Conservation (phyloP, 2,113 vertebrate genomes). For the Microcebus murinus region DNA sequence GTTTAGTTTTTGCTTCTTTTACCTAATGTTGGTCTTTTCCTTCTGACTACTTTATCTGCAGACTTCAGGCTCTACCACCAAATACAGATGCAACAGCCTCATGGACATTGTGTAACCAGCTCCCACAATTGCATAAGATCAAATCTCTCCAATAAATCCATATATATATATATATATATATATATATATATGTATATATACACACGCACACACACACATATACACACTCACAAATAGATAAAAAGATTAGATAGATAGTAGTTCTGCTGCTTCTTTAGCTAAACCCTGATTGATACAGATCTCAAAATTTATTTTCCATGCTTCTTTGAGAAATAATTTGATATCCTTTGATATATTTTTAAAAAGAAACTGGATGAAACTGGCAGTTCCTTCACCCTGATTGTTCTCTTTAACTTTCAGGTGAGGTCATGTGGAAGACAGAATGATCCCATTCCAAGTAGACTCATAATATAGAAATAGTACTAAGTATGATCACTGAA, state of each 20-base stretch:
- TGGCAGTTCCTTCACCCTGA: not conserved
- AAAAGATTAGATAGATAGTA: not conserved
- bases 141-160: not conserved
- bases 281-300: not conserved
- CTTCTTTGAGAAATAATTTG: not conserved
- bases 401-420: not conserved
- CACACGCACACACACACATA: too few relatives aligned
- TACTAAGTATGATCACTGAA: not conserved
- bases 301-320: not conserved
- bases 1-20: not conserved
- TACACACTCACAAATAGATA: too few relatives aligned
- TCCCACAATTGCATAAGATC: not conserved
- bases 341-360: not conserved
- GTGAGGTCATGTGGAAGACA: not conserved
- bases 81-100: not conserved
- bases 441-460: not conserved
- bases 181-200: not conserved
- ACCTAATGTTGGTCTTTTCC: not conserved
- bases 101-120: not conserved
- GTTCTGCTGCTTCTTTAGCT: not conserved
- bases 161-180: not conserved
- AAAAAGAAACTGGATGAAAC: not conserved
- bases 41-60: not conserved
- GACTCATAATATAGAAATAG: not conserved
- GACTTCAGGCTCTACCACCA: not conserved